These are phyloP conservation scores for Trachymyrmex septentrionalis DNA, from an alignment of 1,140 invertebrate genomes.

Conservation along the genomic window DNA sequence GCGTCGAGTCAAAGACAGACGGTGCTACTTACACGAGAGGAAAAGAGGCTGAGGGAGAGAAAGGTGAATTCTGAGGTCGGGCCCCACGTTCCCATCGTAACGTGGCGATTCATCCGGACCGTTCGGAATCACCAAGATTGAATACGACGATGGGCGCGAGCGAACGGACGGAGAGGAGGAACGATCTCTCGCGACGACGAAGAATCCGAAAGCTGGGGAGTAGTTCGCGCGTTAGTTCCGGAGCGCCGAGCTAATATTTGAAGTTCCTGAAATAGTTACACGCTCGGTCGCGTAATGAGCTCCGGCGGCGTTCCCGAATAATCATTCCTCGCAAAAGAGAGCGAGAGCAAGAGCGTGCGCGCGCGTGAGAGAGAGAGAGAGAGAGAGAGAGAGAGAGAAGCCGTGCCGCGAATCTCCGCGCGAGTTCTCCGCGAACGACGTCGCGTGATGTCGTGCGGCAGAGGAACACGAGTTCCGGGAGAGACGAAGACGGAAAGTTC, in stretches of 20 bases:
- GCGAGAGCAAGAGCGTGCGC: too few species aligned
- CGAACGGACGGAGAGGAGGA: not conserved
- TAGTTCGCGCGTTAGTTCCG: constrained; percentile 55
- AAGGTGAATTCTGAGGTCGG: constrained; percentile 25
- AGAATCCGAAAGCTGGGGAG: constrained; percentile 26
- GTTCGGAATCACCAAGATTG: constrained; percentile 20
- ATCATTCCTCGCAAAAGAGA: constrained; percentile 68
- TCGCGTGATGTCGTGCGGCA: constrained; percentile 20
- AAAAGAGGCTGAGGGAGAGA: too few species aligned
- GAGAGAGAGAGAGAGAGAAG: not conserved
- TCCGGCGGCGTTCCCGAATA: constrained; percentile 65
- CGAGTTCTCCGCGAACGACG: constrained; percentile 35
- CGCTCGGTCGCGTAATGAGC: constrained; percentile 72
- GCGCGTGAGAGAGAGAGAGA: not conserved
- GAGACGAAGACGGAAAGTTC: constrained; percentile 30
- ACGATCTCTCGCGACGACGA: constrained; percentile 31
- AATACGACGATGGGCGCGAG: constrained; percentile 24
- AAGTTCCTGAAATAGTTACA: constrained; percentile 76
- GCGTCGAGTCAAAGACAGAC: constrained; percentile 23
- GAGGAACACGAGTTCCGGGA: not conserved
- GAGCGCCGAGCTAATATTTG: constrained; percentile 75
- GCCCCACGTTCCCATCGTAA: not conserved
- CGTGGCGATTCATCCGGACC: constrained; percentile 13
- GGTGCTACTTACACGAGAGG: not conserved
- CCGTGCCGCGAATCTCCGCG: constrained; percentile 34